Conservation (phyloP, 2,888 invertebrate species). For the Agrochola lota region DNA sequence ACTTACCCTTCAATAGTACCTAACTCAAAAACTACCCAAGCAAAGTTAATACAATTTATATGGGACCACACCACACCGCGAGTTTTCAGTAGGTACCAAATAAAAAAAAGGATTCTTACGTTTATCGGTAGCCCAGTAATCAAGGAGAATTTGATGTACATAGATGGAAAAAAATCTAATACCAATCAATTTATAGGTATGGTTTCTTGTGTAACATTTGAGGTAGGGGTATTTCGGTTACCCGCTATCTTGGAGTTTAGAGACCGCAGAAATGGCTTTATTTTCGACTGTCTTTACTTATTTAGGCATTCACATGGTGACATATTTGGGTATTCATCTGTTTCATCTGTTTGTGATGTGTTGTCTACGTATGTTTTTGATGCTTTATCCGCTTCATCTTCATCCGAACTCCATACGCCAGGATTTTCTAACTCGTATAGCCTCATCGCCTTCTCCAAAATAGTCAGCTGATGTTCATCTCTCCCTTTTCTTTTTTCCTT, state of each 20-base stretch:
- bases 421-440: conserved; percentile 40
- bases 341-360: conserved; percentile 33
- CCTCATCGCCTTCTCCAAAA: conserved; percentile 42
- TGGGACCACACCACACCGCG: background rate
- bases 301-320: background rate
- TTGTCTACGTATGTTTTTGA: conserved; percentile 11
- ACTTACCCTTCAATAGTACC: too few relatives aligned
- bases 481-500: background rate
- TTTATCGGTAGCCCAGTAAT: background rate
- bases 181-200: too few relatives aligned
- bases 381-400: conserved; percentile 30
- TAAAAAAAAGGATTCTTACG: background rate
- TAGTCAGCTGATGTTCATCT: conserved; percentile 25
- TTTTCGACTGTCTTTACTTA: background rate
- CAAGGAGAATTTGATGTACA: background rate
- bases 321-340: conserved; percentile 34
- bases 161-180: background rate
- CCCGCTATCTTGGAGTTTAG: background rate
- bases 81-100: background rate
- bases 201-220: background rate
- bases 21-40: background rate
- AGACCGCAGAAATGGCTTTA: background rate
- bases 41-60: background rate
- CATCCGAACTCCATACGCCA: conserved; percentile 44
- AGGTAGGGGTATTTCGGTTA: background rate